These are phyloP conservation scores for Paragorgia papillata DNA, from an alignment of 92 coral and sea anemone species.

Conservation along the genomic window DNA sequence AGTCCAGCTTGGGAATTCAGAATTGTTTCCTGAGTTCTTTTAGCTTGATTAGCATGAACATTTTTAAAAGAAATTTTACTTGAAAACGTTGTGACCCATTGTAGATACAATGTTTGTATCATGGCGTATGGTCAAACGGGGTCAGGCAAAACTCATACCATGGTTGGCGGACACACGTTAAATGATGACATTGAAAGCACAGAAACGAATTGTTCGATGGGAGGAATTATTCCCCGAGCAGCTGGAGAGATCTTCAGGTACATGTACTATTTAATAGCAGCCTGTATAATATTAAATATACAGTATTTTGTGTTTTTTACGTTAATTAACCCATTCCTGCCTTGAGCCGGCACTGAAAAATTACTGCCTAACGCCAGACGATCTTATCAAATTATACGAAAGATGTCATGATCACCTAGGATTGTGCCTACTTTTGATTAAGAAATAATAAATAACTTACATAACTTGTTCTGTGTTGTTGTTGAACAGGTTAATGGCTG, in stretches of 20 bases:
- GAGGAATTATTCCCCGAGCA: slow-evolving; percentile 92
- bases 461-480: background rate
- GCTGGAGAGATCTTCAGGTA: slow-evolving; percentile 95
- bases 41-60: no score
- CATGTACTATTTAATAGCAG: background rate
- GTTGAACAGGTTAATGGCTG: slow-evolving; percentile 68
- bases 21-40: no score
- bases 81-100: background rate
- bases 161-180: slow-evolving; percentile 90
- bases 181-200: slow-evolving; percentile 82
- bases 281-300: background rate
- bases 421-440: no score
- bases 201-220: slow-evolving; percentile 72
- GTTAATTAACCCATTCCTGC: no score
- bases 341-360: no score
- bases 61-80: no score
- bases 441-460: no score
- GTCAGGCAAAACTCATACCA: slow-evolving; percentile 96
- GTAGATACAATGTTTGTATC: slow-evolving; percentile 92
- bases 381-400: no score
- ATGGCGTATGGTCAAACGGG: slow-evolving; percentile 99
- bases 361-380: no score
- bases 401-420: no score
- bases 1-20: no score
- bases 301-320: no score